Evolutionary conservation across 92 coral and sea anemone species (phyloP).

Genomic region (Pocillopora meandrina): DNA sequence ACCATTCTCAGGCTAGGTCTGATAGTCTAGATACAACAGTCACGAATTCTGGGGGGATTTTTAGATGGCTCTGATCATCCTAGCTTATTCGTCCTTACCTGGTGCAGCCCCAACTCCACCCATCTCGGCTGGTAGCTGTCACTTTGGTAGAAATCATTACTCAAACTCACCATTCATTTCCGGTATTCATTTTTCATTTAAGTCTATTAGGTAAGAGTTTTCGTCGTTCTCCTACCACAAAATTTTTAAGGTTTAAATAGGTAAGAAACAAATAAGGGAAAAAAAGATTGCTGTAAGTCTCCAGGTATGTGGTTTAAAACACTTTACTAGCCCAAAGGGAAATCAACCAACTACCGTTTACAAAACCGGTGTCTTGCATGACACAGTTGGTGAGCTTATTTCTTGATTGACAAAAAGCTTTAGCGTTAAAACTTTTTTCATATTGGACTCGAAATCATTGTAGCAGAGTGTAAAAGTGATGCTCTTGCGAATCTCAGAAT

Average conservation of each 20-base stretch:
- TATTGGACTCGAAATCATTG: no score
- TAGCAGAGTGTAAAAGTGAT: no score
- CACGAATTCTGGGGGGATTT: no score
- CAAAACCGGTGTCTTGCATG: no score
- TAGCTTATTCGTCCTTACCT: background rate
- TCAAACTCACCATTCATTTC: background rate
- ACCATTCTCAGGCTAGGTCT: no score
- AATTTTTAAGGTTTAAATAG: background rate
- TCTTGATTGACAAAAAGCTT: background rate
- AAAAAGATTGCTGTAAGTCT: background rate
- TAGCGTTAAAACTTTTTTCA: background rate
- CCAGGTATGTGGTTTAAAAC: background rate
- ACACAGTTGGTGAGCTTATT: background rate
- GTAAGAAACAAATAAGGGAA: background rate
- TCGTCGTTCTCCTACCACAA: background rate
- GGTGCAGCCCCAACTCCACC: background rate
- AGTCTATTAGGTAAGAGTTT: conserved; percentile 6
- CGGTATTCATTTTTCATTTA: conserved; percentile 20
- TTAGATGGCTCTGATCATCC: no score
- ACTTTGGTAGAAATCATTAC: background rate
- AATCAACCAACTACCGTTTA: no score
- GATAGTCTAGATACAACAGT: no score
- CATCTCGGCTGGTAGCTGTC: conserved; percentile 27
- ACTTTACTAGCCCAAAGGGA: background rate
- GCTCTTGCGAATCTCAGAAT: no score